Evolutionary conservation across 2,797 vertebrate genomes (phyloP).

Genomic region (Pagetopsis macropterus): DNA sequence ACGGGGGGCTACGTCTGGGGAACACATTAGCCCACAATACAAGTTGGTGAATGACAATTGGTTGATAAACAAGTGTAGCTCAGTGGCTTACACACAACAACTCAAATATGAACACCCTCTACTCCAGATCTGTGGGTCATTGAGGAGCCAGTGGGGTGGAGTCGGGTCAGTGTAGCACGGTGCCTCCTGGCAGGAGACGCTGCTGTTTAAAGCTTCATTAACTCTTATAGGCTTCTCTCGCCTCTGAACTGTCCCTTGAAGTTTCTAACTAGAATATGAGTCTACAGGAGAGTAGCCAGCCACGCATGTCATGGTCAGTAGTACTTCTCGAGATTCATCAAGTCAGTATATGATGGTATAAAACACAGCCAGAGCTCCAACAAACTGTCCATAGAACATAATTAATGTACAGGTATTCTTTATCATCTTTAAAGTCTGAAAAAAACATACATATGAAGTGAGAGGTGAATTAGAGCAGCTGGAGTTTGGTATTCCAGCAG

Average conservation of each 20-base stretch:
- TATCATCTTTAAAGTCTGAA: background rate
- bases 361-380: background rate
- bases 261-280: constrained; percentile 45
- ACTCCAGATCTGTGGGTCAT: constrained; percentile 30
- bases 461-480: background rate
- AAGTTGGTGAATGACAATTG: constrained; percentile 2
- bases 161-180: constrained; percentile 47
- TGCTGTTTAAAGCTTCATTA: constrained; percentile 76
- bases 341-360: background rate
- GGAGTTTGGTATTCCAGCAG: constrained; percentile 10
- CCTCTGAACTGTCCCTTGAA: constrained; percentile 64
- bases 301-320: constrained; percentile 1
- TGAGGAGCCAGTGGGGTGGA: constrained; percentile 40
- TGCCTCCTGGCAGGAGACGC: constrained; percentile 63
- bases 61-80: constrained; percentile 8
- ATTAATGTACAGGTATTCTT: constrained; percentile 7
- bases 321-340: background rate
- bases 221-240: constrained; percentile 57
- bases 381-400: background rate
- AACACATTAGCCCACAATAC: constrained; percentile 37
- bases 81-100: background rate
- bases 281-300: constrained; percentile 15
- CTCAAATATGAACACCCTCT: constrained; percentile 10
- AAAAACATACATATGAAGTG: background rate
- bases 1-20: constrained; percentile 43